Percentiles rank a stretch among this genome's conserved stretches.
Evolutionary conservation across 1,140 invertebrate species (phyloP).

Genomic region (Macrobrachium rosenbergii): DNA sequence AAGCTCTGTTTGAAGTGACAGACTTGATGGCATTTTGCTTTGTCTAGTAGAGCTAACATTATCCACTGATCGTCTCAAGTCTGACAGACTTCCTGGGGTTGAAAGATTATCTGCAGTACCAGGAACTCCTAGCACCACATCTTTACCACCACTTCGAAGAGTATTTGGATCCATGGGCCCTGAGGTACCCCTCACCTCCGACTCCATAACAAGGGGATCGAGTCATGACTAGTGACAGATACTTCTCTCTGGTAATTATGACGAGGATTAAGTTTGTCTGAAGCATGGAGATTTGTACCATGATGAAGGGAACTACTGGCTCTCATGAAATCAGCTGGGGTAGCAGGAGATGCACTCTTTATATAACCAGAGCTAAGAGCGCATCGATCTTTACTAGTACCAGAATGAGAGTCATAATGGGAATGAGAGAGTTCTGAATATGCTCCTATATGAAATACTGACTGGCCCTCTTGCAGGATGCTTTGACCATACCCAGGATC

Average conservation of each 20-base stretch:
- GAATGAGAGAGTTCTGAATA: conserved; percentile 50
- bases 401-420: conserved; percentile 41
- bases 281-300: conserved; percentile 15
- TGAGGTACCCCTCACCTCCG: conserved; percentile 1
- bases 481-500: conserved; percentile 93
- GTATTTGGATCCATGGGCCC: conserved; percentile 22
- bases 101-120: conserved; percentile 37
- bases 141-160: conserved; percentile 10
- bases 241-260: conserved; percentile 51
- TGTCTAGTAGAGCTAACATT: conserved; percentile 55
- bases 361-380: conserved; percentile 58
- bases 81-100: conserved; percentile 64
- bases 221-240: conserved; percentile 56
- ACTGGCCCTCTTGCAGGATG: conserved; percentile 86
- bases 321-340: conserved; percentile 35
- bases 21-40: conserved; percentile 63
- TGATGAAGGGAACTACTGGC: conserved; percentile 31
- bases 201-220: conserved; percentile 40
- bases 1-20: conserved; percentile 62
- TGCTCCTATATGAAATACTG: conserved; percentile 81
- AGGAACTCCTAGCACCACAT: conserved; percentile 45
- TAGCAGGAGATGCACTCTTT: conserved; percentile 56
- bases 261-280: conserved; percentile 41
- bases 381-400: conserved; percentile 44
- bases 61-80: conserved; percentile 61